These are phyloP conservation scores for Tetropium fuscum DNA, from an alignment of 2,888 invertebrate species.

Conservation along the genomic window DNA sequence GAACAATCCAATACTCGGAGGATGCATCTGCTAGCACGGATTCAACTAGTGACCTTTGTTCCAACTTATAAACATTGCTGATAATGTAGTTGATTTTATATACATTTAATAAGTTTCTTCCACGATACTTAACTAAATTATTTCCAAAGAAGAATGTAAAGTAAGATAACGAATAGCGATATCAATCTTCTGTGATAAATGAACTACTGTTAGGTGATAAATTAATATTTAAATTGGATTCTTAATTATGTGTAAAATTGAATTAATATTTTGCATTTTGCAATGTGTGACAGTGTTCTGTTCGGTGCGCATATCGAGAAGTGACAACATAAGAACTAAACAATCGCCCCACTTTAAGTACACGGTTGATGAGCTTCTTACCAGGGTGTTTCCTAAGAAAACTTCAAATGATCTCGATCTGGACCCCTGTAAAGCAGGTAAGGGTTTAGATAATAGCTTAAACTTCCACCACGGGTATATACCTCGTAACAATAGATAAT, in stretches of 20 bases:
- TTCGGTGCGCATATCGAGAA: slow-evolving; percentile 30
- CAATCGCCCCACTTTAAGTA: slow-evolving; percentile 53
- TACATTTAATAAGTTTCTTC: slow-evolving; percentile 33
- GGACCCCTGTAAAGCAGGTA: slow-evolving; percentile 91
- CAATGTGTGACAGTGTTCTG: slow-evolving; percentile 33
- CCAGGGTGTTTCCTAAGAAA: slow-evolving; percentile 74
- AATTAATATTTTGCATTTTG: slow-evolving; percentile 31
- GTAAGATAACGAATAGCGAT: slow-evolving; percentile 14
- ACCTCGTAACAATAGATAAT: neutral
- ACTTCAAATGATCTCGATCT: slow-evolving; percentile 82
- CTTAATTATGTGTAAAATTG: slow-evolving; percentile 34
- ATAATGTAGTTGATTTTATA: slow-evolving; percentile 44
- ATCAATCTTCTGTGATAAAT: slow-evolving; percentile 39
- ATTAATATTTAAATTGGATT: slow-evolving; percentile 20
- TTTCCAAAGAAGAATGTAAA: slow-evolving; percentile 34
- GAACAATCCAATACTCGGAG: slow-evolving; percentile 29
- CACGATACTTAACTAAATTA: slow-evolving; percentile 18
- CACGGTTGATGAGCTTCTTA: slow-evolving; percentile 77
- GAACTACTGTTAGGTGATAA: slow-evolving; percentile 30
- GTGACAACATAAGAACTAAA: slow-evolving; percentile 25
- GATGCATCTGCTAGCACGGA: slow-evolving; percentile 47
- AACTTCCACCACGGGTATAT: neutral
- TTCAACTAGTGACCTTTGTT: slow-evolving; percentile 51
- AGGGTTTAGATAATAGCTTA: slow-evolving; percentile 47
- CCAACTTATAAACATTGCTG: slow-evolving; percentile 46